A percentile compares a stretch with the other conserved stretches of the same genome.
These are phyloP conservation scores for Platygyra sinensis DNA, from an alignment of 64 coral and sea anemone species.

Conservation along the genomic window DNA sequence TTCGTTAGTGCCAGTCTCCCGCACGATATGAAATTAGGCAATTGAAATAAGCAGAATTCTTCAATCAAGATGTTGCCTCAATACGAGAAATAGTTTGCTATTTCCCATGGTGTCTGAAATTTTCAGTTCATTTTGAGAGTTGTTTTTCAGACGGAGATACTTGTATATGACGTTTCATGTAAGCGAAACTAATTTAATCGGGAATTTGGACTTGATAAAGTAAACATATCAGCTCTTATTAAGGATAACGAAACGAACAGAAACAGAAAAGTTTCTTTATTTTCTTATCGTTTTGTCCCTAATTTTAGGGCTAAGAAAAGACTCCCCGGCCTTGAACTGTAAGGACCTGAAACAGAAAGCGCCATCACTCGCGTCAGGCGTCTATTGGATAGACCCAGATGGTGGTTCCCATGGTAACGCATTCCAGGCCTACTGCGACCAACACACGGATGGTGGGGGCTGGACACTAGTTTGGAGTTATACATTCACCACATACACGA, in stretches of 20 bases:
- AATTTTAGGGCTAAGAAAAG: not conserved
- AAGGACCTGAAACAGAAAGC: conserved; percentile 5
- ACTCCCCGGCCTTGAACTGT: not conserved
- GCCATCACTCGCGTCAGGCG: not conserved
- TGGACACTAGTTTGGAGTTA: conserved; percentile 42
- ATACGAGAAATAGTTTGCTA: no score
- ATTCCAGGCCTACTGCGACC: conserved; percentile 34
- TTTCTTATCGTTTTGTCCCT: not conserved
- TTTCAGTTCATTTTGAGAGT: no score
- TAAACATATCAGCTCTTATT: no score
- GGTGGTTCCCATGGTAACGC: conserved; percentile 21
- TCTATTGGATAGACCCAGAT: conserved; percentile 46
- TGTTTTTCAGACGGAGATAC: no score
- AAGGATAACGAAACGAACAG: not conserved
- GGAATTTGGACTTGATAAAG: no score
- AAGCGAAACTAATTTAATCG: no score
- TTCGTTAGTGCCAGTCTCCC: no score
- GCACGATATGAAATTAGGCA: no score
- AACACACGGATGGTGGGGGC: conserved; percentile 9
- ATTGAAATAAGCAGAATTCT: no score
- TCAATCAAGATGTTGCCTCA: no score
- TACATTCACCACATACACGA: not conserved
- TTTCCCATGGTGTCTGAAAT: no score
- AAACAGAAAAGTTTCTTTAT: not conserved
- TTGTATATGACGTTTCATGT: no score